Evolutionary conservation across 2,113 vertebrate genomes (phyloP).

Genomic region (Taurulus bubalis): DNA sequence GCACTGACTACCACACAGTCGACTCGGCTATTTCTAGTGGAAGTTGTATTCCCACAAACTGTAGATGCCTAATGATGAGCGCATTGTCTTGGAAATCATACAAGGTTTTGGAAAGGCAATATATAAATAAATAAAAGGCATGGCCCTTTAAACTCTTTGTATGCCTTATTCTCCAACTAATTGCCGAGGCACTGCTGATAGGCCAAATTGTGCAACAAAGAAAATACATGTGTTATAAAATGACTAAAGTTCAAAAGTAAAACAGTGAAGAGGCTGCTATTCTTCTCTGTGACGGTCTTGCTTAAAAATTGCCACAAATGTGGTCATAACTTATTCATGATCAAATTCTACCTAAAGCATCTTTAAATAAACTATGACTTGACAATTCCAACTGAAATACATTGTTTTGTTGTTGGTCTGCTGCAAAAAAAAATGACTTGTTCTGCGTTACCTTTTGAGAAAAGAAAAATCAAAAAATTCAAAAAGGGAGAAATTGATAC

Average conservation of each 20-base stretch:
- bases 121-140: not conserved
- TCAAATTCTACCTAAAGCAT: too few relatives aligned
- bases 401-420: too few relatives aligned
- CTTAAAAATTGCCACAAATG: not conserved
- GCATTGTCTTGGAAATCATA: not conserved
- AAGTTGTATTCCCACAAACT: too few relatives aligned
- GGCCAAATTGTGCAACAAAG: not conserved
- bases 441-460: too few relatives aligned
- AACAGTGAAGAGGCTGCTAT: not conserved
- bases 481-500: too few relatives aligned
- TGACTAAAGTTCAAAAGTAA: too few relatives aligned
- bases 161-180: not conserved
- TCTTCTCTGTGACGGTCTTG: not conserved
- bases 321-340: too few relatives aligned
- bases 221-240: not conserved
- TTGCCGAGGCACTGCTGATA: not conserved
- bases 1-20: too few relatives aligned
- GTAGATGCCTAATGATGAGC: not conserved
- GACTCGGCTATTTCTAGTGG: not conserved
- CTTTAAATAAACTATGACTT: not conserved
- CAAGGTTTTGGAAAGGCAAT: not conserved
- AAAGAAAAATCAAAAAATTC: too few relatives aligned
- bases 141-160: not conserved
- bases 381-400: not conserved
- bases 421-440: too few relatives aligned